phyloP scores from a whole-genome alignment of 2,113 vertebrate species.

The Percopsis transmontana region DNA sequence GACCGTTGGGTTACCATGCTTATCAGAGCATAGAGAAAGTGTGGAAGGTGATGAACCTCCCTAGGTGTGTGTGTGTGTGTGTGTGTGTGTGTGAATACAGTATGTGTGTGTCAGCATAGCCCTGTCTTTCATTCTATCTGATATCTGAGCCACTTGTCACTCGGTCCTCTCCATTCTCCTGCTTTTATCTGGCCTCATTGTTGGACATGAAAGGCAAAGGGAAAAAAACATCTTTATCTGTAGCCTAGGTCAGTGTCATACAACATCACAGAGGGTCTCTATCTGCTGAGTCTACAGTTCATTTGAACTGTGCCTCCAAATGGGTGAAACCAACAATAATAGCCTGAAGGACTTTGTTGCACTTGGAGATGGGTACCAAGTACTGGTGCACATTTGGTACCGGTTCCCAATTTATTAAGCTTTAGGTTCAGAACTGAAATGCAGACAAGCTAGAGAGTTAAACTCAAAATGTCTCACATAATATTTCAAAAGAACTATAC shows the following conservation, averaged over 20 bases:
- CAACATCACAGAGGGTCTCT: background rate
- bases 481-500: too few relatives aligned
- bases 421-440: too few relatives aligned
- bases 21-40: slow-evolving; percentile 67
- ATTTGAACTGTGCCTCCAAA: background rate
- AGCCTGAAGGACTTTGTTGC: too few relatives aligned
- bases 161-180: slow-evolving; percentile 12
- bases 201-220: slow-evolving; percentile 34
- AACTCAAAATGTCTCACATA: too few relatives aligned
- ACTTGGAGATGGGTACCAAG: too few relatives aligned
- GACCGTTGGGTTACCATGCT: slow-evolving; percentile 58
- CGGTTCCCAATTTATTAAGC: too few relatives aligned
- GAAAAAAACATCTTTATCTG: slow-evolving; percentile 14
- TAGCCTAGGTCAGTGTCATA: background rate
- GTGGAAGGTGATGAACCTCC: slow-evolving; percentile 47
- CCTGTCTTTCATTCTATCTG: slow-evolving; percentile 51
- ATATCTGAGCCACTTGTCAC: slow-evolving; percentile 52
- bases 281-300: background rate
- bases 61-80: slow-evolving; percentile 19
- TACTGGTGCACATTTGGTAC: too few relatives aligned
- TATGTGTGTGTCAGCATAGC: slow-evolving; percentile 47
- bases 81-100: slow-evolving; percentile 30
- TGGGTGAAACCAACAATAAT: background rate
- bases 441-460: too few relatives aligned
- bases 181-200: slow-evolving; percentile 30